These are phyloP conservation scores for Tolmerus cingulatus DNA, from an alignment of 2,888 invertebrate genomes.

Conservation along the genomic window DNA sequence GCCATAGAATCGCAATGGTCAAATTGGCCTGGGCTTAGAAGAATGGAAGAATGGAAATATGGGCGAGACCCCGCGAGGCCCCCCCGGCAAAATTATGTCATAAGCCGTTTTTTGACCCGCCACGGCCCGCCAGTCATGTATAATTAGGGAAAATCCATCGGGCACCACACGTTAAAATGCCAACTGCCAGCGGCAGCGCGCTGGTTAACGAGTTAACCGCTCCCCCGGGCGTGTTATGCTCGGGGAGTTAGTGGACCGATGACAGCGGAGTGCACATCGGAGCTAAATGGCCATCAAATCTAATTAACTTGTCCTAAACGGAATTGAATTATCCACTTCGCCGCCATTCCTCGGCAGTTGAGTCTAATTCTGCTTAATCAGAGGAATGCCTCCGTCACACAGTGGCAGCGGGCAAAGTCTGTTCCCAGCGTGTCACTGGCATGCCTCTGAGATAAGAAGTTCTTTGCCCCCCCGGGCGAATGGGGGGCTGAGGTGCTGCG, in stretches of 20 bases:
- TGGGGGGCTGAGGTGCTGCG: not conserved
- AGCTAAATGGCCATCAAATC: constrained; percentile 29
- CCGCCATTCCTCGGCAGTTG: not conserved
- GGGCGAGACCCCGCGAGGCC: not conserved
- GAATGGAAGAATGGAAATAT: not conserved
- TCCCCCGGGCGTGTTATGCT: not conserved
- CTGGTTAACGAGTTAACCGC: not conserved
- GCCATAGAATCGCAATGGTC: not conserved
- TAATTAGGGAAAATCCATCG: not conserved
- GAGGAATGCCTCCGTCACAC: not conserved
- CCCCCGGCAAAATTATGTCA: not conserved
- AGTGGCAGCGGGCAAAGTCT: not conserved
- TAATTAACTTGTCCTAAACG: constrained; percentile 29
- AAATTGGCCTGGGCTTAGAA: not conserved
- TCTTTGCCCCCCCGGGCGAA: not conserved
- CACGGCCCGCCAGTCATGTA: not conserved
- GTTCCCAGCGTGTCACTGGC: not conserved
- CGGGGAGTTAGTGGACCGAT: not conserved
- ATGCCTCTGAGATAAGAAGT: not conserved
- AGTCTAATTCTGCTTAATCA: constrained; percentile 14
- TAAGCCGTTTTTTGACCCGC: not conserved
- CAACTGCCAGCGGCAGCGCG: not conserved
- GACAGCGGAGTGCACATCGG: not conserved
- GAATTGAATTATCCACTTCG: constrained; percentile 32
- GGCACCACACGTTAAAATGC: not conserved